Percentiles rank a stretch among this genome's conserved stretches.
These are phyloP conservation scores for Sebastes ruberrimus DNA, from an alignment of 2,797 vertebrate species.

Conservation along the genomic window DNA sequence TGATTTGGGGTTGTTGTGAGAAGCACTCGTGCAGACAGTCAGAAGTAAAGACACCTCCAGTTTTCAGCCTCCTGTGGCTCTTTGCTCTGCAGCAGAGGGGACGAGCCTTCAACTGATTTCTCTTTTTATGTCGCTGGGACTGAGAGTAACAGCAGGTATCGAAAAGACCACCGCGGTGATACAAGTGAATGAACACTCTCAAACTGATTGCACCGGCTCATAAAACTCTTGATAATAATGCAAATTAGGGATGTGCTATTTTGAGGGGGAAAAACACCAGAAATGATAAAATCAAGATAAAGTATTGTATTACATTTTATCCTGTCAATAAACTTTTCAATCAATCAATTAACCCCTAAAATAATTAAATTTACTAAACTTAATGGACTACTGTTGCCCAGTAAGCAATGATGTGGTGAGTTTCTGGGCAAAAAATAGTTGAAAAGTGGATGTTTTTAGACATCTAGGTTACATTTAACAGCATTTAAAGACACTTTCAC, in stretches of 20 bases:
- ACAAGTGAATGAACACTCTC: not conserved
- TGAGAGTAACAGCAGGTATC: slow-evolving; percentile 23
- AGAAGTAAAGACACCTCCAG: not conserved
- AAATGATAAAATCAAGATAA: not conserved
- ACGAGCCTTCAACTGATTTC: slow-evolving; percentile 2
- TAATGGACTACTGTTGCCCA: not conserved
- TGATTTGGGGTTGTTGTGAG: slow-evolving; percentile 46
- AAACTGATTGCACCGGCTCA: slow-evolving; percentile 1
- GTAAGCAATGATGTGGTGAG: not conserved
- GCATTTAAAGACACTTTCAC: not conserved
- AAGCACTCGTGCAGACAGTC: slow-evolving; percentile 14
- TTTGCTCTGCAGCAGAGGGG: not conserved
- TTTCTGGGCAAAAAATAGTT: not conserved
- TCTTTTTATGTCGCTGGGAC: not conserved
- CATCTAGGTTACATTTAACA: not conserved
- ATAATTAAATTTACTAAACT: not conserved
- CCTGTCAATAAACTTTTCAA: not conserved
- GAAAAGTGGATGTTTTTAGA: not conserved
- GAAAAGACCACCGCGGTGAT: slow-evolving; percentile 11
- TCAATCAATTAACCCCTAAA: not conserved
- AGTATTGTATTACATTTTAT: not conserved
- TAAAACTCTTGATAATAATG: not conserved
- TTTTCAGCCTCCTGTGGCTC: slow-evolving; percentile 17
- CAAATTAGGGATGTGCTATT: not conserved
- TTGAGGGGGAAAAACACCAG: not conserved